Conservation (phyloP, 2,113 vertebrate species). For the Terrapene triunguis region DNA sequence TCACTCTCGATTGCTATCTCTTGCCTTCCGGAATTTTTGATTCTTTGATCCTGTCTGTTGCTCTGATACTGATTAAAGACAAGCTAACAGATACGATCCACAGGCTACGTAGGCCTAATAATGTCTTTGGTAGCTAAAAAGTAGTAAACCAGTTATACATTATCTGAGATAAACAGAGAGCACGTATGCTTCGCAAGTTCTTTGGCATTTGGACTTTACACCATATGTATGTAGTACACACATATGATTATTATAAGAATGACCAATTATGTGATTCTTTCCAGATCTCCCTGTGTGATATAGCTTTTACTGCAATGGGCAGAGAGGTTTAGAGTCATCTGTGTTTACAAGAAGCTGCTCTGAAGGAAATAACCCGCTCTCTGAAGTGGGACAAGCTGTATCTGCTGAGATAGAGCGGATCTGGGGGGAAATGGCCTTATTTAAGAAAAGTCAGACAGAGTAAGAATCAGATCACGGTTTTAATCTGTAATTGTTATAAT, state of each 20-base stretch:
- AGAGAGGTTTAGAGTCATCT: neutral
- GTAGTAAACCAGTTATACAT: neutral
- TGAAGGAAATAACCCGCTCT: neutral
- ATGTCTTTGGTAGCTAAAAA: neutral
- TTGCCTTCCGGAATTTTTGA: no score
- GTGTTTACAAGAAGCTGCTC: neutral
- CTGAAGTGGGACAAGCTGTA: neutral
- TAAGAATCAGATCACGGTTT: conserved; percentile 82
- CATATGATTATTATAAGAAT: neutral
- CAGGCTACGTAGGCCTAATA: neutral
- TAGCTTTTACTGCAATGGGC: neutral
- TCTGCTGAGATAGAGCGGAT: neutral
- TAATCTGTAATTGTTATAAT: conserved; percentile 90
- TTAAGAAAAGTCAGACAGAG: conserved; percentile 34
- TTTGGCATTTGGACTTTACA: neutral
- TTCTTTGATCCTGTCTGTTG: neutral
- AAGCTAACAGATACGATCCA: neutral
- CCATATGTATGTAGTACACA: neutral
- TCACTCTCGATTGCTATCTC: neutral
- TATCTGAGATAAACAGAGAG: no score
- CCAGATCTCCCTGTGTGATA: neutral
- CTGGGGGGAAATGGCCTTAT: neutral
- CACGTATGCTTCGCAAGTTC: neutral
- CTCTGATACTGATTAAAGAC: neutral
- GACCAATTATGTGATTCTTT: neutral